Base-by-base conservation (phyloP, 2,113 vertebrate species). In the Erinaceus europaeus region DNA sequence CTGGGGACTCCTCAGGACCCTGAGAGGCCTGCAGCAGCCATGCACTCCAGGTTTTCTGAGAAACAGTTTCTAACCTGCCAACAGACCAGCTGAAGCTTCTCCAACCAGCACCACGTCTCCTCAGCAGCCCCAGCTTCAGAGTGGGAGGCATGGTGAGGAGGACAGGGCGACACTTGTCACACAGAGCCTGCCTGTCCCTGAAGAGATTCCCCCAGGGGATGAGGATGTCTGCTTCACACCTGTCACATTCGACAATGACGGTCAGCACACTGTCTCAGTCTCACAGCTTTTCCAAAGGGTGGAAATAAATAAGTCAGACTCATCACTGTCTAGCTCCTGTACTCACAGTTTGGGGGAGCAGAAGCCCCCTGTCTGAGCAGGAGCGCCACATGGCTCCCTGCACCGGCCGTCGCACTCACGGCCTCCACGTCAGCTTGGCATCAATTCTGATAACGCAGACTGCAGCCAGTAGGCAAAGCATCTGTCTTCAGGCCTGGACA, bases 241-340 rank as follows among this genome's bases (percentile, higher is more conserved):
- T n/a, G 29, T 2, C 8, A 61, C 17, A 89, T 13, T 34, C 78
- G 85, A 87, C 40, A 50, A 20, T 23, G 67, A 13, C 32, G 81
- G 74, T 80, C 59, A 42, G 73, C 9, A 57, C 53, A 84, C 48
- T 44, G 65, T 65, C 67, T 50, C 76, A 29, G 52, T 74, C 73
- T 25, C 50, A 73, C 9, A 84, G n/a, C 78, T 53, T 77, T n/a
- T n/a, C 71, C 73, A 10, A 67, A 40, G 82, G 32, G 48, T 55
- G 94, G 50, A 38, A 86, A 82, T 78, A 89, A 96, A 96, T 94
- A 92, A 95, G 86, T 65, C 92, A 40, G 50, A 8, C 10, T 67
- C 4, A 0, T 34, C 52, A 90, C 71, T 10, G 34, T 88, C 40
- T 4, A 59, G 38, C 64, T 32, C 84, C 62, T 55, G 91, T 68